phyloP scores from a whole-genome alignment of 1,140 invertebrate species.

The Drosophila fuyamai region DNA sequence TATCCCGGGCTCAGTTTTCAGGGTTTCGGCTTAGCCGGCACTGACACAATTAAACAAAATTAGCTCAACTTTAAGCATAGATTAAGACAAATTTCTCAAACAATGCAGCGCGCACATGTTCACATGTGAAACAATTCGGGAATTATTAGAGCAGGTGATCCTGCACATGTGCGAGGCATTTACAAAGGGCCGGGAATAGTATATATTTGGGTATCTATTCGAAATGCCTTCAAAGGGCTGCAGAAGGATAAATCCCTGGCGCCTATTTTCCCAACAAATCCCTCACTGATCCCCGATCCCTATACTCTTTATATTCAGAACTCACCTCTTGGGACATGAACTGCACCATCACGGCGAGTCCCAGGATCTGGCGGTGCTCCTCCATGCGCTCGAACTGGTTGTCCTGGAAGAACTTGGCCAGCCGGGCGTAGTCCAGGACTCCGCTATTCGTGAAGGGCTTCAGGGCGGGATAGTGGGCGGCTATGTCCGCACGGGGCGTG shows the following conservation, averaged over 20 bases:
- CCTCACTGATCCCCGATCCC: constrained; percentile 16
- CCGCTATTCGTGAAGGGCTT: constrained; percentile 53
- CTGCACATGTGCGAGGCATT: constrained; percentile 15
- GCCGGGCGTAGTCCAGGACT: constrained; percentile 31
- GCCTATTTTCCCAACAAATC: constrained; percentile 60
- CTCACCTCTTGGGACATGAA: constrained; percentile 67
- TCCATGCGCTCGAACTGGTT: constrained; percentile 30
- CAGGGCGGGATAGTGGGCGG: constrained; percentile 42
- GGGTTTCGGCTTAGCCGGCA: constrained; percentile 47
- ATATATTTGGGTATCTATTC: neutral
- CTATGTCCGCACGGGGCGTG: constrained; percentile 25
- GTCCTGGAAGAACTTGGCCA: constrained; percentile 50
- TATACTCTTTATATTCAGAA: neutral
- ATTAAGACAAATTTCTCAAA: constrained; percentile 72
- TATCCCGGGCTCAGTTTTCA: constrained; percentile 31
- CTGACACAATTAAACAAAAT: constrained; percentile 83
- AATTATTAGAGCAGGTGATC: constrained; percentile 74
- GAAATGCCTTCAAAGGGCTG: constrained; percentile 23
- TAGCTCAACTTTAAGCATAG: constrained; percentile 81
- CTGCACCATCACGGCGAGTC: constrained; percentile 65
- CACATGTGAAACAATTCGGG: constrained; percentile 23
- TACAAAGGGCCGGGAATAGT: constrained; percentile 31
- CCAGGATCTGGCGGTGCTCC: constrained; percentile 46
- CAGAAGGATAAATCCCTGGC: constrained; percentile 57
- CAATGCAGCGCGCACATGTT: constrained; percentile 18